Evolutionary conservation across 1,140 invertebrate genomes (phyloP), one percentile per base, ranked within the genome.

Genomic region (Dinothrombium tinctorium): DNA sequence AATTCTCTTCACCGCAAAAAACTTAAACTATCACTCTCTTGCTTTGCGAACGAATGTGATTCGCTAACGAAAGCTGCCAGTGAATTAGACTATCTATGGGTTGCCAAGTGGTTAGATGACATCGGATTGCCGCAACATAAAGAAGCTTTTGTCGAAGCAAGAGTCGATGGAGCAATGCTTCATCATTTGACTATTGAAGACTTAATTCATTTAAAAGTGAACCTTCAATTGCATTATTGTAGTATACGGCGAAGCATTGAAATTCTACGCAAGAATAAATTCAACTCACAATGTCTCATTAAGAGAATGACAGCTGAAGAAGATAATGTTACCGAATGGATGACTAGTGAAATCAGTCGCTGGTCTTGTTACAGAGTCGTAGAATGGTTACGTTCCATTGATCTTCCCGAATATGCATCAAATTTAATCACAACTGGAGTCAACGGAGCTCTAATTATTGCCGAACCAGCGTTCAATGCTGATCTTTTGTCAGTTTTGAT

Each of bases 321-420:
- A 23, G 20, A 8, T 19, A 19, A 17, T 6, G 12, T 17, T 19
- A 35, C 6, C 22, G 5, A 35, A 6, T 19, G 17, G 24, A n/a
- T 15, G 1, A 26, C 37, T n/a, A 54, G 59, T 36, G 59, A 67
- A 43, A 66, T 78, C 7, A 62, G 66, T 7, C 51, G 72, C 4
- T 83, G 78, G 78, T 75, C 74, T 3, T 77, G 76, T 48, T 72
- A 77, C 51, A 61, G 84, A 42, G 86, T 95, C 2, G 95, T 96
- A 86, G 89, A 98, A 61, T 99, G 92, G 92, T 64, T 98, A 7
- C 66, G 83, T 47, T 76, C 78, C 33, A 87, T 95, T 14, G 92
- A 98, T 64, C 62, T 99, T 14, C 81, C 87, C 0, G 92, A 98
- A 57, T 98, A 96, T 63, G 84, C 87, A 21, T 84, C 89, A 2